Evolutionary conservation across 2,888 invertebrate genomes (phyloP).

Genomic region (Heliothis peltigera): DNA sequence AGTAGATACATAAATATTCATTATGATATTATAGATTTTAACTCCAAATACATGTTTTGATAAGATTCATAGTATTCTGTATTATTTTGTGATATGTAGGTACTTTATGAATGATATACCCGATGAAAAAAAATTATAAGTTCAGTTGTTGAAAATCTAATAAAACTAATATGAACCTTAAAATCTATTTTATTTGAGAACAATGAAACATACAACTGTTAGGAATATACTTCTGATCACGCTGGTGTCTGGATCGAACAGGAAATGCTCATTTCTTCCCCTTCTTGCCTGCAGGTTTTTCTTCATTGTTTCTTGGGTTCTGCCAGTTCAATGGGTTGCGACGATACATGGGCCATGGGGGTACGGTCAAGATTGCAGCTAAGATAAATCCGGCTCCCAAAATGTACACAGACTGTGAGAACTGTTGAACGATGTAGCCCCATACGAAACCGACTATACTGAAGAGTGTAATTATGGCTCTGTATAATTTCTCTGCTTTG

Average conservation of each 20-base stretch:
- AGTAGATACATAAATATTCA: not conserved
- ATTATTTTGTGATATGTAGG: not conserved
- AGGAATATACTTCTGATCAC: slow-evolving; percentile 33
- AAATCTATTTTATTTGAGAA: slow-evolving; percentile 67
- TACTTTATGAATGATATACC: not conserved
- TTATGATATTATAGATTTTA: not conserved
- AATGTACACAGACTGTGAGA: slow-evolving; percentile 98
- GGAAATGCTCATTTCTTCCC: slow-evolving; percentile 80
- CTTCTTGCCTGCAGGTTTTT: slow-evolving; percentile 86
- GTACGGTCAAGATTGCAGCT: slow-evolving; percentile 96
- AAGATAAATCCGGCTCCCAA: slow-evolving; percentile 97
- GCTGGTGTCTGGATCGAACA: slow-evolving; percentile 12
- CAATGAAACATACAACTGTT: slow-evolving; percentile 46
- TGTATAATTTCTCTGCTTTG: slow-evolving; percentile 96
- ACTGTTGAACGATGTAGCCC: slow-evolving; percentile 98
- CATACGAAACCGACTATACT: slow-evolving; percentile 97
- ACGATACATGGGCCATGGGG: slow-evolving; percentile 99
- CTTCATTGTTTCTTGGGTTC: slow-evolving; percentile 90
- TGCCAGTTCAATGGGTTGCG: slow-evolving; percentile 97
- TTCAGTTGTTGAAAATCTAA: slow-evolving; percentile 24
- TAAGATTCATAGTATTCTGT: not conserved
- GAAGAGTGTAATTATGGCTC: slow-evolving; percentile 97
- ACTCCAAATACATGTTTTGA: not conserved
- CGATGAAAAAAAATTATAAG: slow-evolving; percentile 2
- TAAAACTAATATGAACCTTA: slow-evolving; percentile 62